A percentile compares a stretch with the other conserved stretches of the same genome.
phyloP scores from a whole-genome alignment of 2,797 vertebrate species.

The Chrysocyon brachyurus region DNA sequence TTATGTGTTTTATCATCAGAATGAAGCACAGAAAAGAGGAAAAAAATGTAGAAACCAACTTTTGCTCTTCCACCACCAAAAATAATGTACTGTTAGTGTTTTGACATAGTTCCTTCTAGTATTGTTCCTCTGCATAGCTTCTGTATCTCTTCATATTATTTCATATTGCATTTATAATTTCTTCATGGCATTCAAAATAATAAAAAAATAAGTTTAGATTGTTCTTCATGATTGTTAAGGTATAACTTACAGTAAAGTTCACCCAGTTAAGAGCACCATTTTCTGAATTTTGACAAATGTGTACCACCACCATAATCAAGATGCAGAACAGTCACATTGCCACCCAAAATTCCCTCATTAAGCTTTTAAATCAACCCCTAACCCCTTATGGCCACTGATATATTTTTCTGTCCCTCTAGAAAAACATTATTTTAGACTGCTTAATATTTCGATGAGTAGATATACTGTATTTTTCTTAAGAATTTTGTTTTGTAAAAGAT shows the following conservation, averaged over 20 bases:
- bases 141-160: neutral
- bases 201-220: neutral
- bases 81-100: neutral
- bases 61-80: neutral
- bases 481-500: neutral
- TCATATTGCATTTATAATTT: neutral
- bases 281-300: neutral
- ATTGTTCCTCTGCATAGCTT: neutral
- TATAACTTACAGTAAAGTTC: neutral
- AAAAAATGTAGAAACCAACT: neutral
- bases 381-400: neutral
- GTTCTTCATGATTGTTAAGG: neutral
- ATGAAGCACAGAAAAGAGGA: neutral
- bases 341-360: neutral
- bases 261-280: neutral
- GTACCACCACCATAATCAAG: neutral
- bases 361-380: neutral
- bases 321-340: neutral
- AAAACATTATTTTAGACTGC: conserved; percentile 3
- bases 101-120: neutral
- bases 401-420: neutral
- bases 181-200: neutral
- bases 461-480: neutral
- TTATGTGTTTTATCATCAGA: neutral
- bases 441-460: neutral